phyloP scores from a whole-genome alignment of 2,888 invertebrate genomes.

The Stenodera caucasica region DNA sequence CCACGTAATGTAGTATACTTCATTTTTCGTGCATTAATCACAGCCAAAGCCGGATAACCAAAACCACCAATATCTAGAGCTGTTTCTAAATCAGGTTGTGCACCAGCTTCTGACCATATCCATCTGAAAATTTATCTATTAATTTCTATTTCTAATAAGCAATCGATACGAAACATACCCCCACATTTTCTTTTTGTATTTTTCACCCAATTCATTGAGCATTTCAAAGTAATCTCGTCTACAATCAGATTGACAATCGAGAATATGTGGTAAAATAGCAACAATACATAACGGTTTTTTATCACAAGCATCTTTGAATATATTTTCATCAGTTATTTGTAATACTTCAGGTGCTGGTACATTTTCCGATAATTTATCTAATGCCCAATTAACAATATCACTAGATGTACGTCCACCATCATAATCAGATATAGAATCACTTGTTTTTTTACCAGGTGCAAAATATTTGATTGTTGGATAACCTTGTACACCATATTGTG shows the following conservation, averaged over 20 bases:
- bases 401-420: conserved; percentile 88
- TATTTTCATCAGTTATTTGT: conserved; percentile 60
- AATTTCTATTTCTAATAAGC: no score
- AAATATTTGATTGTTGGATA: conserved; percentile 98
- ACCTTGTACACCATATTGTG: conserved; percentile 84
- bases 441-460: conserved; percentile 71
- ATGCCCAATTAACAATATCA: conserved; percentile 90
- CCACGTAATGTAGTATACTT: conserved; percentile 93
- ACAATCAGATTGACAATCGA: conserved; percentile 93
- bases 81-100: conserved; percentile 81
- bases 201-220: conserved; percentile 76
- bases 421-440: conserved; percentile 77
- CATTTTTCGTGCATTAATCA: conserved; percentile 94
- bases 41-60: conserved; percentile 98
- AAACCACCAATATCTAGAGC: conserved; percentile 95
- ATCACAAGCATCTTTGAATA: conserved; percentile 76
- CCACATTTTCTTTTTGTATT: conserved; percentile 94
- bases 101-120: conserved; percentile 93
- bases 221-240: conserved; percentile 81
- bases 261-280: conserved; percentile 89
- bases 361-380: conserved; percentile 83
- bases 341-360: conserved; percentile 86
- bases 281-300: conserved; percentile 90
- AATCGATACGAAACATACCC: no score
- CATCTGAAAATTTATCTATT: conserved; percentile 59